phyloP scores from a whole-genome alignment of 2,888 invertebrate species.

The Coleophora deauratella region DNA sequence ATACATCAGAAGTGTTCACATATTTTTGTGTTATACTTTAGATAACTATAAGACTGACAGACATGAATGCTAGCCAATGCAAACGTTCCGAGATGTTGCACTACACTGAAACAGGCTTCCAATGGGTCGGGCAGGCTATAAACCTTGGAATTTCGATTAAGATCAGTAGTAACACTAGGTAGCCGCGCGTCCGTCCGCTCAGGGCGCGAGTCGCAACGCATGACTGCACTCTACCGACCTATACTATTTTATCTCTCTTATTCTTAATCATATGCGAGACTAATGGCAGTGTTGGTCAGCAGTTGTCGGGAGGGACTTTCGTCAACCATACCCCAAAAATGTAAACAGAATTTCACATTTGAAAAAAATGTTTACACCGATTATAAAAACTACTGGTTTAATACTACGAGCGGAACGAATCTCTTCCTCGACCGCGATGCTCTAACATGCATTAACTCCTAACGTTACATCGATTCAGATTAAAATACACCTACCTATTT shows the following conservation, averaged over 20 bases:
- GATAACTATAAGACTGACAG: no score
- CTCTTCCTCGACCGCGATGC: slow-evolving; percentile 16
- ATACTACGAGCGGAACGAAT: slow-evolving; percentile 25
- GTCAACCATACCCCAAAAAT: slow-evolving; percentile 46
- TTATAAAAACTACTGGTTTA: slow-evolving; percentile 18
- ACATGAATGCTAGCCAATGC: not conserved
- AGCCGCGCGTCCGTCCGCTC: no score
- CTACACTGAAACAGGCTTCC: slow-evolving; percentile 60
- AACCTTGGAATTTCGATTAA: no score
- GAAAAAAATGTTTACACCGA: slow-evolving; percentile 35
- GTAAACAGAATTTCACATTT: slow-evolving; percentile 36
- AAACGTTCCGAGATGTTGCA: slow-evolving; percentile 18
- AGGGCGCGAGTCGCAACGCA: no score
- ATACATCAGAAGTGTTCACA: not conserved
- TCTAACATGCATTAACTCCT: slow-evolving; percentile 24
- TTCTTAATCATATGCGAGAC: slow-evolving; percentile 38
- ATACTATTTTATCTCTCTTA: slow-evolving; percentile 30
- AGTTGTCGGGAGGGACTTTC: slow-evolving; percentile 54
- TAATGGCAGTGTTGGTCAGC: slow-evolving; percentile 67
- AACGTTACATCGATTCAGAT: slow-evolving; percentile 16
- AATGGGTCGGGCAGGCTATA: slow-evolving; percentile 4
- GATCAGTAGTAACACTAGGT: no score
- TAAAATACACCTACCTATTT: slow-evolving; percentile 17
- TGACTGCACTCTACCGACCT: no score
- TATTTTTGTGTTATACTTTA: not conserved